A percentile compares a stretch with the other conserved stretches of the same genome.
Evolutionary conservation across 2,888 invertebrate genomes (phyloP).

Genomic region (Agrotis puta): DNA sequence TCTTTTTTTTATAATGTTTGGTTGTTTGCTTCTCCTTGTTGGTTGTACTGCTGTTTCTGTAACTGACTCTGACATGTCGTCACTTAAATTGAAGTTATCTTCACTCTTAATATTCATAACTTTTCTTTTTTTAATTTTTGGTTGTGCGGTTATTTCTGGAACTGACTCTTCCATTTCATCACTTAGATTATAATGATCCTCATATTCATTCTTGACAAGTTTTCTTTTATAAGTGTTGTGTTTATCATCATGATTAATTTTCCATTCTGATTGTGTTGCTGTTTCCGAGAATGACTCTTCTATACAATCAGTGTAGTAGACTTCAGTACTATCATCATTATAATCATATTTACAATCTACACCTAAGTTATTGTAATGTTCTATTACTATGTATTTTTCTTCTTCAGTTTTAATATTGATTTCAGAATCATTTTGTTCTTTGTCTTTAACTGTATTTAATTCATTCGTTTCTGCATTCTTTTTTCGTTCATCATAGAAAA

Average conservation of each 20-base stretch:
- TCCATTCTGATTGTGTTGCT: slow-evolving; percentile 10
- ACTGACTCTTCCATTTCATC: no score
- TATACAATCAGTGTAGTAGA: slow-evolving; percentile 16
- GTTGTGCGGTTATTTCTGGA: no score
- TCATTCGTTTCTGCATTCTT: neutral
- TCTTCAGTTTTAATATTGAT: slow-evolving; percentile 33
- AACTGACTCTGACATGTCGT: slow-evolving; percentile 64
- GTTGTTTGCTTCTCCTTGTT: no score
- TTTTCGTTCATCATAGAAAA: slow-evolving; percentile 14
- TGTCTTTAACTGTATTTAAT: slow-evolving; percentile 11
- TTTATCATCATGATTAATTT: slow-evolving; percentile 35
- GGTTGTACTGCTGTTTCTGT: slow-evolving; percentile 14
- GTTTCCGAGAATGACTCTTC: slow-evolving; percentile 28
- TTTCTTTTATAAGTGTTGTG: slow-evolving; percentile 47
- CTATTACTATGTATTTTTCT: neutral
- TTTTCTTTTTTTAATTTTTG: no score
- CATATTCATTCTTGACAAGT: slow-evolving; percentile 31
- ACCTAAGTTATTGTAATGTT: slow-evolving; percentile 4
- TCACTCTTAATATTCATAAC: slow-evolving; percentile 25
- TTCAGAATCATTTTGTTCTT: slow-evolving; percentile 37
- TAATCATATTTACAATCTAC: slow-evolving; percentile 25
- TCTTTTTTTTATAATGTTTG: no score
- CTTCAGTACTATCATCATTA: slow-evolving; percentile 25
- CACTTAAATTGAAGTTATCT: slow-evolving; percentile 57
- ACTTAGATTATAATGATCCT: no score